A percentile compares a stretch with the other conserved stretches of the same genome.
phyloP scores from a whole-genome alignment of 2,113 vertebrate species.

The Lepus timidus region DNA sequence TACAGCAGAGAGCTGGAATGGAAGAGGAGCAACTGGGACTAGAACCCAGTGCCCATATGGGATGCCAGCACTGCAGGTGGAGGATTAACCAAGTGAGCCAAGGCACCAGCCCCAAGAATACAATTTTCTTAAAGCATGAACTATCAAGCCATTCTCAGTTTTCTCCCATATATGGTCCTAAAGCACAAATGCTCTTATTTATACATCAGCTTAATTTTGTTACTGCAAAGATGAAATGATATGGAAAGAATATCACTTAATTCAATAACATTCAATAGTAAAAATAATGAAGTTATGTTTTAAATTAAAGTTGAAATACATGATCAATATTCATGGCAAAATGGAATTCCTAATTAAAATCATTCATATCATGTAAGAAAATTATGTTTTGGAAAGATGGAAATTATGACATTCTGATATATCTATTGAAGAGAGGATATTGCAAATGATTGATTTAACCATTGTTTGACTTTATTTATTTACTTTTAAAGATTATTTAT shows the following conservation, averaged over 20 bases:
- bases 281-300: not conserved
- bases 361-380: not conserved
- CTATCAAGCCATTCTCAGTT: not conserved
- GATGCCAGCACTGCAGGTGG: too few species aligned
- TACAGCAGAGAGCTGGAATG: too few species aligned
- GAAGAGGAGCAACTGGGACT: too few species aligned
- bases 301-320: conserved; percentile 25
- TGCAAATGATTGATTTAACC: not conserved
- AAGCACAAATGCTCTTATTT: rapidly evolving
- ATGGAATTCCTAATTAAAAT: not conserved
- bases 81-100: too few species aligned
- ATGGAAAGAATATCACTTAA: not conserved
- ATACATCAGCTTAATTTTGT: not conserved
- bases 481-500: too few species aligned
- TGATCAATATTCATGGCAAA: not conserved
- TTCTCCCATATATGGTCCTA: not conserved
- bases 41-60: too few species aligned
- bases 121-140: not conserved
- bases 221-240: not conserved
- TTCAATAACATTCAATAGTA: not conserved
- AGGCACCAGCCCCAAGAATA: not conserved
- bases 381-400: not conserved
- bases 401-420: not conserved
- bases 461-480: not conserved
- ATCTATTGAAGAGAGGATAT: not conserved